phyloP scores from a whole-genome alignment of 2,888 invertebrate species.

The Chrysotoxum bicinctum region DNA sequence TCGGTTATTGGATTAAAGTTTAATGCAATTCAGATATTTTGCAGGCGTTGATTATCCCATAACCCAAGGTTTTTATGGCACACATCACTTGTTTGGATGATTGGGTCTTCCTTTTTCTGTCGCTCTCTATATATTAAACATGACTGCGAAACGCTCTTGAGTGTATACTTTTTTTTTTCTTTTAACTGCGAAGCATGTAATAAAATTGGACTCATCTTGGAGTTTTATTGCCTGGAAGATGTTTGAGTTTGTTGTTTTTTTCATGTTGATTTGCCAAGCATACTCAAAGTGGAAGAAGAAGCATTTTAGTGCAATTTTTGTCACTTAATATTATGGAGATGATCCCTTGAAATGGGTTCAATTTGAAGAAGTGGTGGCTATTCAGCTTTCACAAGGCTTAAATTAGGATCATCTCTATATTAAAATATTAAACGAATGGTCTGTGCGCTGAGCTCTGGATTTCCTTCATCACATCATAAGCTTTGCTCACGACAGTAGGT shows the following conservation, averaged over 20 bases:
- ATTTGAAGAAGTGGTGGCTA: background rate
- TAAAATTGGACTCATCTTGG: slow-evolving; percentile 61
- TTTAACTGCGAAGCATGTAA: slow-evolving; percentile 41
- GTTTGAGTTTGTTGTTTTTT: background rate
- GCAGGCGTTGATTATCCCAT: slow-evolving; percentile 63
- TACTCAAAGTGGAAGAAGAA: slow-evolving; percentile 18
- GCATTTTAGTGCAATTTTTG: slow-evolving; percentile 46
- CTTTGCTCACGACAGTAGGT: no score
- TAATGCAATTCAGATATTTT: slow-evolving; percentile 60
- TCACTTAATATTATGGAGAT: slow-evolving; percentile 13
- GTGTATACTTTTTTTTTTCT: background rate
- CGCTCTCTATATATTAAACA: background rate
- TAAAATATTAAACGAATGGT: background rate
- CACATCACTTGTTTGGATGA: slow-evolving; percentile 60
- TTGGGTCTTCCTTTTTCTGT: slow-evolving; percentile 17
- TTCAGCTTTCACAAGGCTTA: background rate
- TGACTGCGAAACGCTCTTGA: background rate
- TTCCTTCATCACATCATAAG: no score
- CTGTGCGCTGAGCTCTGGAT: background rate
- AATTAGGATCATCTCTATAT: background rate
- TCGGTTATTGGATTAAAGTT: slow-evolving; percentile 60
- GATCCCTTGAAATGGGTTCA: slow-evolving; percentile 20
- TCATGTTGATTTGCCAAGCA: slow-evolving; percentile 36
- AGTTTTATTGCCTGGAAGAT: slow-evolving; percentile 59
- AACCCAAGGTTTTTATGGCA: slow-evolving; percentile 59